These are phyloP conservation scores for Zalophus californianus DNA, from an alignment of 2,797 vertebrate genomes.

Conservation along the genomic window DNA sequence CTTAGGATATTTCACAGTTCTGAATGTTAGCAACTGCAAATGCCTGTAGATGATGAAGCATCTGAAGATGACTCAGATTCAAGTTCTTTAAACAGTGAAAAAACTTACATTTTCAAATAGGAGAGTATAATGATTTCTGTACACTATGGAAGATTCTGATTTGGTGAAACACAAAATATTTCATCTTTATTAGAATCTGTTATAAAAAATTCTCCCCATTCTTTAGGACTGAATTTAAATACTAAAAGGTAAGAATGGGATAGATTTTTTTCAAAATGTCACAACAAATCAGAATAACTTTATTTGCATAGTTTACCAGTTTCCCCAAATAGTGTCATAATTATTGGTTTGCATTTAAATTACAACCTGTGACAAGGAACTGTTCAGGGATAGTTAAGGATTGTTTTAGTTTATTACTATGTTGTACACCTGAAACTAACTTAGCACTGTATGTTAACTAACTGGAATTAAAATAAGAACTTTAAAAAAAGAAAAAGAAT, in stretches of 20 bases:
- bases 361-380: background rate
- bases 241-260: slow-evolving; percentile 82
- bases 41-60: slow-evolving; percentile 91
- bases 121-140: slow-evolving; percentile 85
- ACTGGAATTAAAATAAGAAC: background rate
- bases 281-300: slow-evolving; percentile 7
- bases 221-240: slow-evolving; percentile 72
- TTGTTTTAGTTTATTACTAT: background rate
- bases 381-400: background rate
- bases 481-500: background rate
- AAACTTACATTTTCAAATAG: slow-evolving; percentile 87
- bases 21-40: slow-evolving; percentile 88
- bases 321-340: background rate
- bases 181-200: slow-evolving; percentile 85
- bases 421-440: background rate
- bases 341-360: slow-evolving; percentile 22
- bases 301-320: slow-evolving; percentile 29
- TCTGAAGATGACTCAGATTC: slow-evolving; percentile 91
- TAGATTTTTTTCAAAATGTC: background rate
- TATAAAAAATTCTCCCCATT: slow-evolving; percentile 72
- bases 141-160: slow-evolving; percentile 89
- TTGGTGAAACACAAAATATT: slow-evolving; percentile 83
- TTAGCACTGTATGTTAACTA: background rate
- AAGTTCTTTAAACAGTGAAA: slow-evolving; percentile 86
- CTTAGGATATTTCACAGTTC: slow-evolving; percentile 56